phyloP scores from a whole-genome alignment of 1,140 invertebrate genomes.

The Lysiphlebus fabarum region DNA sequence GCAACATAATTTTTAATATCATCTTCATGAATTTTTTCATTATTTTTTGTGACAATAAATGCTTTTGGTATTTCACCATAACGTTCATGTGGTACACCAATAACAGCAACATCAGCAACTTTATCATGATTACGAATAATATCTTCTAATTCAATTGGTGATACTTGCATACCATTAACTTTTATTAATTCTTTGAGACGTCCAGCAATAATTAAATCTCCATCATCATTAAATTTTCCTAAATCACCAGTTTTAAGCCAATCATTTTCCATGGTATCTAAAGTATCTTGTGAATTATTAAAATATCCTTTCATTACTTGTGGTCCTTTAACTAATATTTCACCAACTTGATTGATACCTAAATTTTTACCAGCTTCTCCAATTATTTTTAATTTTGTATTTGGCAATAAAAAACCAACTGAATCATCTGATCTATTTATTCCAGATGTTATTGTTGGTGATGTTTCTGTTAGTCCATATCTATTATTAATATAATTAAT shows the following conservation, averaged over 20 bases:
- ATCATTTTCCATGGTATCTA: slow-evolving; percentile 58
- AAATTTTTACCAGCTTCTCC: slow-evolving; percentile 26
- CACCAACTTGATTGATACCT: slow-evolving; percentile 31
- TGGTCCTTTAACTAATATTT: slow-evolving; percentile 32
- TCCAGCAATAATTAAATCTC: slow-evolving; percentile 53
- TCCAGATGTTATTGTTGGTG: slow-evolving; percentile 46
- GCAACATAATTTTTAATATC: slow-evolving; percentile 59
- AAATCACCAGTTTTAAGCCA: slow-evolving; percentile 81
- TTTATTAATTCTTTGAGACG: slow-evolving; percentile 63
- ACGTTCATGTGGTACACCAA: slow-evolving; percentile 71
- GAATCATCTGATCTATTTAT: slow-evolving; percentile 17
- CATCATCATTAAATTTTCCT: slow-evolving; percentile 54
- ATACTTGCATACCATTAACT: slow-evolving; percentile 57
- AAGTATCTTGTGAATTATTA: slow-evolving; percentile 56
- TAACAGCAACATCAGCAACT: slow-evolving; percentile 73
- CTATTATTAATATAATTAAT: too few species aligned
- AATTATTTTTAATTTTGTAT: not conserved
- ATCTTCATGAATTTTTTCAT: slow-evolving; percentile 42
- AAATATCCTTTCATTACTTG: slow-evolving; percentile 58
- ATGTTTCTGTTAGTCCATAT: slow-evolving; percentile 68
- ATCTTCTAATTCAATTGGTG: slow-evolving; percentile 38
- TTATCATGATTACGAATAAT: slow-evolving; percentile 46
- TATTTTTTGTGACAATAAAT: slow-evolving; percentile 61
- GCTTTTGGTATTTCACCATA: slow-evolving; percentile 72
- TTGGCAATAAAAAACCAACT: not conserved